These are phyloP conservation scores for Micronycteris hirsuta DNA, from an alignment of 2,113 vertebrate genomes.

Conservation along the genomic window DNA sequence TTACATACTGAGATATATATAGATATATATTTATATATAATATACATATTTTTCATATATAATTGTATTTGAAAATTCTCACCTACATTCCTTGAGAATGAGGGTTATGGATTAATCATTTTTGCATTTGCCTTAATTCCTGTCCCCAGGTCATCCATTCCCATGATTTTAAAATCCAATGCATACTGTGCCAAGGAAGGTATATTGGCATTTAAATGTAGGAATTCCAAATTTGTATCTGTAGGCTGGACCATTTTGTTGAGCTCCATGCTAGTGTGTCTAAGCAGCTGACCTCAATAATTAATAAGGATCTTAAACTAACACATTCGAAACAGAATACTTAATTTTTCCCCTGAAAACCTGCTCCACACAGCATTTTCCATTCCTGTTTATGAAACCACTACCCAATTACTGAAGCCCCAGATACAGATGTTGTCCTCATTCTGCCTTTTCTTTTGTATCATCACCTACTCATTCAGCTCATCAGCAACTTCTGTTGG, in stretches of 20 bases:
- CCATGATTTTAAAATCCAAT: background rate
- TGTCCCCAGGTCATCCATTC: background rate
- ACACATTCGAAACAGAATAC: background rate
- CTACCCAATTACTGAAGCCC: background rate
- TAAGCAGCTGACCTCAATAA: background rate
- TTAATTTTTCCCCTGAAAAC: background rate
- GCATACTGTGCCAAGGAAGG: background rate
- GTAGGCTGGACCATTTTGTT: background rate
- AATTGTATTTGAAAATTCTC: background rate
- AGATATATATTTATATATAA: background rate
- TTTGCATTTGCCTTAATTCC: background rate
- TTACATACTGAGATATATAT: background rate
- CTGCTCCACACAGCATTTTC: background rate
- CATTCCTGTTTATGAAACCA: background rate
- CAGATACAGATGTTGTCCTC: background rate
- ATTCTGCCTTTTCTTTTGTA: background rate
- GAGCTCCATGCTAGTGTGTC: background rate
- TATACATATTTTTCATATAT: background rate
- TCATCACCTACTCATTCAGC: background rate
- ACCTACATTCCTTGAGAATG: background rate
- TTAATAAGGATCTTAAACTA: background rate
- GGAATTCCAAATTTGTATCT: background rate
- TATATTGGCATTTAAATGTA: background rate
- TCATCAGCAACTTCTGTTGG: background rate
- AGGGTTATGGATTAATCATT: background rate